Percentiles rank a stretch among this genome's conserved stretches.
These are phyloP conservation scores for Amblyjoppa fuscipennis DNA, from an alignment of 2,888 invertebrate genomes.

Conservation along the genomic window DNA sequence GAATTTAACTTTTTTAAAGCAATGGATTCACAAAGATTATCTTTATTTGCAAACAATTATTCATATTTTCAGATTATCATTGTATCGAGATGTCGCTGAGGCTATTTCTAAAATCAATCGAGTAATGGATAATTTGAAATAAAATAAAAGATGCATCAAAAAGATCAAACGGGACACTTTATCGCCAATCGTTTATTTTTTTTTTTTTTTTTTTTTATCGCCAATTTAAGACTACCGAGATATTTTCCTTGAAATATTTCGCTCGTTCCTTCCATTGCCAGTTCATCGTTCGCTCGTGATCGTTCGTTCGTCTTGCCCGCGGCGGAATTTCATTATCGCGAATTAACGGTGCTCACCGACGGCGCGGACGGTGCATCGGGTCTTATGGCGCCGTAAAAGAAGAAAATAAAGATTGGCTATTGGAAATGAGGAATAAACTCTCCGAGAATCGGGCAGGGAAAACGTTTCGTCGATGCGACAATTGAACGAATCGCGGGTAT, in stretches of 20 bases:
- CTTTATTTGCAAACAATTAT: background rate
- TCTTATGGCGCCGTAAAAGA: slow-evolving; percentile 33
- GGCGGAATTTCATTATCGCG: slow-evolving; percentile 59
- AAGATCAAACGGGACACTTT: background rate
- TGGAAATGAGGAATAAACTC: slow-evolving; percentile 15
- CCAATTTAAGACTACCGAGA: background rate
- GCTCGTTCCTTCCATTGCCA: slow-evolving; percentile 9
- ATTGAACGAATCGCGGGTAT: slow-evolving; percentile 9
- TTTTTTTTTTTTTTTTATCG: background rate
- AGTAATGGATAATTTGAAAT: background rate
- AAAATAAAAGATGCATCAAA: background rate
- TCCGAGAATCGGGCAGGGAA: background rate
- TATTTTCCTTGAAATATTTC: slow-evolving; percentile 10
- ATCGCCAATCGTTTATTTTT: no score
- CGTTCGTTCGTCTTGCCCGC: slow-evolving; percentile 17
- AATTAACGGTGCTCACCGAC: slow-evolving; percentile 43
- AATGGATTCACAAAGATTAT: background rate
- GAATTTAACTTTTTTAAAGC: background rate
- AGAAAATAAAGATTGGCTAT: slow-evolving; percentile 42
- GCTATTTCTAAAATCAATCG: background rate
- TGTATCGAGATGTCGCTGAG: background rate
- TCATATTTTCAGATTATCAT: background rate
- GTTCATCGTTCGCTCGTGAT: slow-evolving; percentile 25
- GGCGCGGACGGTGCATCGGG: slow-evolving; percentile 22
- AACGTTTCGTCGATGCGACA: slow-evolving; percentile 14